Evolutionary conservation across 2,113 vertebrate genomes (phyloP).

Genomic region (Empidonax alnorum): DNA sequence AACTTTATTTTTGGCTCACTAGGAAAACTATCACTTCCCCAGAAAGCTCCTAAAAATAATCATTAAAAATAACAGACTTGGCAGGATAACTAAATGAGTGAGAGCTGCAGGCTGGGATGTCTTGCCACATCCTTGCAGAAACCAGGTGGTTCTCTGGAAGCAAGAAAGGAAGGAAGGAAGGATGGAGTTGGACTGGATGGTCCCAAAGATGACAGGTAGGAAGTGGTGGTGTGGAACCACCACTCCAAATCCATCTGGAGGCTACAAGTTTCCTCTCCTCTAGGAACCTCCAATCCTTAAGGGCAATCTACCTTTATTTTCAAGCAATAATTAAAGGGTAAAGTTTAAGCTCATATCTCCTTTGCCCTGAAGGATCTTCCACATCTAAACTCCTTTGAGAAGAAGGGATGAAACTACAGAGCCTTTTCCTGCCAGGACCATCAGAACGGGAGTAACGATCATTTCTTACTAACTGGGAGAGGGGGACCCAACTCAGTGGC

Average conservation of each 20-base stretch:
- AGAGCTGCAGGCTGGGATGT: constrained; percentile 11
- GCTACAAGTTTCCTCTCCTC: background rate
- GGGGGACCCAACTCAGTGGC: background rate
- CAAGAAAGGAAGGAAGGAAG: background rate
- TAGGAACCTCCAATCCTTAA: background rate
- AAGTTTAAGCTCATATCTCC: background rate
- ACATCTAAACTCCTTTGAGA: background rate
- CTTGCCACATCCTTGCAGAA: background rate
- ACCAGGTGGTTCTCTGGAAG: background rate
- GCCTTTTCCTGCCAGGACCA: background rate
- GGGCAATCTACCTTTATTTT: background rate
- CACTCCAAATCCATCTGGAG: background rate
- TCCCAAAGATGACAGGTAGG: background rate
- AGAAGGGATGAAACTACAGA: background rate
- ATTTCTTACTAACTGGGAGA: background rate
- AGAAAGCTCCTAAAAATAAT: constrained; percentile 51
- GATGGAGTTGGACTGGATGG: background rate
- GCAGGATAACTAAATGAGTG: background rate
- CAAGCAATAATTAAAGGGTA: background rate
- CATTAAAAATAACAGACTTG: constrained; percentile 38
- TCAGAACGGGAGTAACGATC: background rate
- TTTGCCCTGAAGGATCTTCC: background rate
- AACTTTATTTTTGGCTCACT: background rate
- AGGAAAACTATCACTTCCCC: constrained; percentile 50
- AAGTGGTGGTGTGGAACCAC: background rate